Base-by-base conservation (phyloP, 2,888 invertebrate species). In the Sarcophaga variegata region DNA sequence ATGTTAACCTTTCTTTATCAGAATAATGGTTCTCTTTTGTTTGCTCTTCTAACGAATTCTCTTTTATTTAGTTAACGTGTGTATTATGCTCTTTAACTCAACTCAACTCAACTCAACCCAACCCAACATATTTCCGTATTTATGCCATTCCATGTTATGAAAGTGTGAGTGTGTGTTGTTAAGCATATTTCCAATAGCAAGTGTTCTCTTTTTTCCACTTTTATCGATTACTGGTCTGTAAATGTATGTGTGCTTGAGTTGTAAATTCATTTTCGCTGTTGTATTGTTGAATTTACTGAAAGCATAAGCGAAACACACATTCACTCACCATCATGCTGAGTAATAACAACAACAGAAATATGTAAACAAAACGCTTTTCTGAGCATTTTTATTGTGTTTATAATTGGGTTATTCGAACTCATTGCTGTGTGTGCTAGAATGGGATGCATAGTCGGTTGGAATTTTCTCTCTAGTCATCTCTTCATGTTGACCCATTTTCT, bases 401-500 rank as follows among this genome's bases (percentile, higher is more conserved):
- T 79, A 87, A 82, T 85, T 87, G 22, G 87, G 87, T 87, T 79
- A 82, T 14, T 66, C 74, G 27, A 14, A 63, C 20, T 47, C 67
- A 69, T 37, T 72, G 20, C 12, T 47, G 37, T 63, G n/a, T 63
- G 79, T 72, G 87, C 37, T 71, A 82, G 85, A 84, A 63, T 12
- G 63, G 49, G 85, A 87, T 76, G 63, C 25, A 62, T 83, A 81
- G 60, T 27, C 75, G 54, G 67, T 22, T 20, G 75, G 63, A 20
- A 59, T 66, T 78, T 63, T 6, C 54, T 49, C n/a, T 79, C 37
- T 81, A 54, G 66, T 14, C 70, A 80, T 77, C 83, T 78, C 84
- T 62, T 84, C n/a, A 45, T 10, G 64, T n/a, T 87, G 84, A 87
- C 86, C 86, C 84, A 87, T 71, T 66, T 87, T 63, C 62, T 66